Conservation (phyloP, 2,797 vertebrate species). For the Poecile montanus region DNA sequence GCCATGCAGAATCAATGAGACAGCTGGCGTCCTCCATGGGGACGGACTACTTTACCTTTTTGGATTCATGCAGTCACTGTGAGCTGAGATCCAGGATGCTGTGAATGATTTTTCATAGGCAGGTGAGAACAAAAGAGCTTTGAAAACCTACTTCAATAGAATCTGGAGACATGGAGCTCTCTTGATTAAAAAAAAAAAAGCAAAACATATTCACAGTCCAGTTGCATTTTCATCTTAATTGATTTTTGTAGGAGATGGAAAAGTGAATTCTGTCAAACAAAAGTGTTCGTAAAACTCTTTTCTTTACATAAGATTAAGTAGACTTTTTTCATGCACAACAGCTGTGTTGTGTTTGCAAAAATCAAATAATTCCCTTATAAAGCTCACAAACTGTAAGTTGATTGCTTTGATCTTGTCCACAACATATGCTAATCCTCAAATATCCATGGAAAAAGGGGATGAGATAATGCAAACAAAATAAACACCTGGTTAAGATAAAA, state of each 20-base stretch:
- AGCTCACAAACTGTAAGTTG: conserved; percentile 47
- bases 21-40: conserved; percentile 77
- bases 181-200: conserved; percentile 63
- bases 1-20: conserved; percentile 76
- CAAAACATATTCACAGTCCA: conserved; percentile 20
- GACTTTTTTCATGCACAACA: conserved; percentile 37
- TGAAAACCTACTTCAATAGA: conserved; percentile 78
- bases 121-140: conserved; percentile 81
- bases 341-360: conserved; percentile 54
- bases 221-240: conserved; percentile 71
- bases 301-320: conserved; percentile 43
- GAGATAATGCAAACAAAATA: conserved; percentile 40
- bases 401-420: conserved; percentile 54
- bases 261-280: conserved; percentile 49
- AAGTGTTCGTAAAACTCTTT: not conserved
- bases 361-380: conserved; percentile 42
- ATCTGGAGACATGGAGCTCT: conserved; percentile 64
- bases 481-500: conserved; percentile 44
- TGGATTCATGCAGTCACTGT: conserved; percentile 73
- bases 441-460: conserved; percentile 4
- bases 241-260: conserved; percentile 56
- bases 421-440: conserved; percentile 54
- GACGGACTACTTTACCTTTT: conserved; percentile 75
- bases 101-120: conserved; percentile 78
- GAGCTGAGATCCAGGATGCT: conserved; percentile 71